Conservation (phyloP, 1,140 invertebrate species). For the Cyrtorhinus lividipennis region DNA sequence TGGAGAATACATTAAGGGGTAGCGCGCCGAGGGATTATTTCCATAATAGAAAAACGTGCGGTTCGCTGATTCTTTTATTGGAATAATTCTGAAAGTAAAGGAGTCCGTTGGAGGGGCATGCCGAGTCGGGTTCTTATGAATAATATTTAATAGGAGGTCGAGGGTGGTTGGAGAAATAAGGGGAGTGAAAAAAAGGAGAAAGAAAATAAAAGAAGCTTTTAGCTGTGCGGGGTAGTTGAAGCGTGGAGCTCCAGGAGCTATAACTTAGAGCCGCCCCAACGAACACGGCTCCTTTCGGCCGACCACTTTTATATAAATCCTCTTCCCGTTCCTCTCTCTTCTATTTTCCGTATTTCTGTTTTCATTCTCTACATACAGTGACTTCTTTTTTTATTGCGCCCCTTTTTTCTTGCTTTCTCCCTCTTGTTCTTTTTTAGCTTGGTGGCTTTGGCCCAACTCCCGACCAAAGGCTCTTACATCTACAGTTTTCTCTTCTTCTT, state of each 20-base stretch:
- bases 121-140: slow-evolving; percentile 5
- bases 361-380: neutral
- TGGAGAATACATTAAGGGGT: neutral
- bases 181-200: neutral
- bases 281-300: neutral
- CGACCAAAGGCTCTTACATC: no score
- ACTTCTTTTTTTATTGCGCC: neutral
- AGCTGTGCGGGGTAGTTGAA: slow-evolving; percentile 2
- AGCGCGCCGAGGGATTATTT: slow-evolving; percentile 16
- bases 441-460: no score
- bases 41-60: slow-evolving; percentile 20
- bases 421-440: neutral
- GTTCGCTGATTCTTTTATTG: slow-evolving; percentile 13
- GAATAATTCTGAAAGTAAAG: slow-evolving; percentile 6
- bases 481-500: no score
- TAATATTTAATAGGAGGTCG: slow-evolving; percentile 12
- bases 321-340: neutral
- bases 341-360: neutral
- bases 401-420: neutral
- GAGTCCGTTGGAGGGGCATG: no score
- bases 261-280: slow-evolving; percentile 10
- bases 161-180: neutral
- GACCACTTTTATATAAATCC: neutral
- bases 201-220: slow-evolving; percentile 12
- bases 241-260: neutral